A percentile compares a stretch with the other conserved stretches of the same genome.
Conservation (phyloP, 2,888 invertebrate species). For the Caenorhabditis angaria region DNA sequence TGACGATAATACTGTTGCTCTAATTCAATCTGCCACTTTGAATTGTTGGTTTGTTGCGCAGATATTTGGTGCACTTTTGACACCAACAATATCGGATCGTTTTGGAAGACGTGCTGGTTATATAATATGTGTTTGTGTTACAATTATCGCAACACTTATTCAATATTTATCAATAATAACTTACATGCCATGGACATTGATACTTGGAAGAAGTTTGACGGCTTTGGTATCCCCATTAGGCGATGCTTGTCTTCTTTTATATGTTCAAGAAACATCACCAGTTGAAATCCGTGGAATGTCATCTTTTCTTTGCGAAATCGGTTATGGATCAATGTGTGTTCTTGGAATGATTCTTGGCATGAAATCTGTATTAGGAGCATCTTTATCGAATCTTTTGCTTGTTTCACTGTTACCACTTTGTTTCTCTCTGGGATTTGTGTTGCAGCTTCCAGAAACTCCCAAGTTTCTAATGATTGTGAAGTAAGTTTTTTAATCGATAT, state of each 20-base stretch:
- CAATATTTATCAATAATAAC: conserved; percentile 50
- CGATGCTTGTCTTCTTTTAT: conserved; percentile 63
- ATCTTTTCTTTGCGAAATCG: conserved; percentile 65
- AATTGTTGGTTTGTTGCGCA: conserved; percentile 67
- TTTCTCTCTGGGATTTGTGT: conserved; percentile 53
- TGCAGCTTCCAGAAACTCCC: conserved; percentile 65
- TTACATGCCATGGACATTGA: conserved; percentile 57
- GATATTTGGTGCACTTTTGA: conserved; percentile 65
- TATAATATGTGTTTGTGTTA: conserved; percentile 49
- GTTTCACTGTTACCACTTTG: conserved; percentile 58
- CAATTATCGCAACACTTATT: conserved; percentile 50
- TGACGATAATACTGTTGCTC: conserved; percentile 39
- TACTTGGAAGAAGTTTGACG: conserved; percentile 59
- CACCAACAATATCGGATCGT: conserved; percentile 63
- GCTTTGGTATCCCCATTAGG: conserved; percentile 61
- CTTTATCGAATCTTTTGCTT: conserved; percentile 55
- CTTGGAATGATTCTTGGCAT: conserved; percentile 65
- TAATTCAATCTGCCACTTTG: conserved; percentile 57
- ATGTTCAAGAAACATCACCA: conserved; percentile 65
- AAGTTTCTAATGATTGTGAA: conserved; percentile 63
- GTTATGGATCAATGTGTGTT: conserved; percentile 65
- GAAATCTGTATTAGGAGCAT: conserved; percentile 61
- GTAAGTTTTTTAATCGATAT: conserved; percentile 22
- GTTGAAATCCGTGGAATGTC: conserved; percentile 59
- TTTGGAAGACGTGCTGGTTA: conserved; percentile 68